Percentiles rank a stretch among this genome's conserved stretches.
Conservation (phyloP, 2,113 vertebrate genomes). For the Oncorhynchus nerka region DNA sequence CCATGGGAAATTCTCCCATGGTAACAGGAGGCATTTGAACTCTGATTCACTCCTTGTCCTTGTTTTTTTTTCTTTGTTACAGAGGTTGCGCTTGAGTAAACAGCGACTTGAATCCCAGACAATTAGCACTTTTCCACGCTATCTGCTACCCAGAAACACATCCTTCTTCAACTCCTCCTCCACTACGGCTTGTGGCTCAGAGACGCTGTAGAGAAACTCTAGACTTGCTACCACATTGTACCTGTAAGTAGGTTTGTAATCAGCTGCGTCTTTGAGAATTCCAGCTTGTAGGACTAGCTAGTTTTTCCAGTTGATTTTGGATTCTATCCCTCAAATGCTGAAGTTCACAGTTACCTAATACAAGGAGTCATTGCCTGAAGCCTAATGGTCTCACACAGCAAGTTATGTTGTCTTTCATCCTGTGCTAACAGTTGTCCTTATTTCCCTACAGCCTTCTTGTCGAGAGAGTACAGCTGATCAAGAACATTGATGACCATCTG, state of each 20-base stretch:
- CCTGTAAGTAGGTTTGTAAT: too few relatives aligned
- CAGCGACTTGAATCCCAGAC: neutral
- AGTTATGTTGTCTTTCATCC: neutral
- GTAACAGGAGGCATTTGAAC: slow-evolving; percentile 1
- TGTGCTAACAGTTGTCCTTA: neutral
- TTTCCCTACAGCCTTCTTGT: neutral
- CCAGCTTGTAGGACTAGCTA: too few relatives aligned
- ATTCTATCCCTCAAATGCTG: neutral
- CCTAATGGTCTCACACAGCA: neutral
- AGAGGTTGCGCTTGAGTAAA: neutral
- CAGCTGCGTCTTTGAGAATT: too few relatives aligned
- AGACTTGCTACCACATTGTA: neutral
- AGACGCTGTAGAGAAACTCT: neutral
- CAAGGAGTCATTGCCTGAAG: neutral
- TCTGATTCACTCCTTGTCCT: neutral
- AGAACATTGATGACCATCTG: neutral
- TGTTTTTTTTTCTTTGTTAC: neutral
- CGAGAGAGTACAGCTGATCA: neutral
- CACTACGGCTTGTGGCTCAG: neutral
- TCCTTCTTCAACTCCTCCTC: neutral
- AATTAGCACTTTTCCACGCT: neutral
- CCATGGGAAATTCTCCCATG: neutral
- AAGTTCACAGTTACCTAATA: neutral
- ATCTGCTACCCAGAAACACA: neutral
- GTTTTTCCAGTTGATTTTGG: neutral